phyloP scores from a whole-genome alignment of 2,888 invertebrate genomes.

The Acleris sparsana region DNA sequence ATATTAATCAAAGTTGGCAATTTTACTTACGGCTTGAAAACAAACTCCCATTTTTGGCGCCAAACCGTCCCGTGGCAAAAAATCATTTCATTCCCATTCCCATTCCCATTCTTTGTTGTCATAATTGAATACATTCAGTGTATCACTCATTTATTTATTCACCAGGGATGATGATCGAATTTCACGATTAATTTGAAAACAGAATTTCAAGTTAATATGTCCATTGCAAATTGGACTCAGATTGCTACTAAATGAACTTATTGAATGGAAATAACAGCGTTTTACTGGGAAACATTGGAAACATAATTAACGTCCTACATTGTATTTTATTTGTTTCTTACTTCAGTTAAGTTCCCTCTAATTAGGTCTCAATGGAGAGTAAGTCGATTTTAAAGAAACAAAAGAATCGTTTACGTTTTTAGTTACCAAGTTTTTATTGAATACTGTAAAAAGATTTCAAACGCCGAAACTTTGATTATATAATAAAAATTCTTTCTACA shows the following conservation, averaged over 20 bases:
- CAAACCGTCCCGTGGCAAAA: slow-evolving; percentile 8
- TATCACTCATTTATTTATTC: slow-evolving; percentile 4
- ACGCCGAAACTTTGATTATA: not conserved
- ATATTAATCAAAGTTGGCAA: not conserved
- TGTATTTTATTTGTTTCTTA: not conserved
- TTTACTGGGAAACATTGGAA: not conserved
- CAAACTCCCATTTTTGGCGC: not conserved
- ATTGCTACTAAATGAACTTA: slow-evolving; percentile 7
- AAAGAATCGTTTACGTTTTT: not conserved
- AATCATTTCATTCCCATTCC: slow-evolving; percentile 11
- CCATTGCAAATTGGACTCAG: not conserved
- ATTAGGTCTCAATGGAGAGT: not conserved
- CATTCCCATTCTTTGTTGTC: slow-evolving; percentile 16
- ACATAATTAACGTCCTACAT: not conserved
- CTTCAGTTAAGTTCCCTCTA: not conserved
- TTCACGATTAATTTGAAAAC: slow-evolving; percentile 8
- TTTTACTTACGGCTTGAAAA: not conserved
- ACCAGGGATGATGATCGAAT: not conserved
- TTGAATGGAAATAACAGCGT: not conserved
- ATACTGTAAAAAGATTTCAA: not conserved
- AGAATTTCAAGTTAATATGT: slow-evolving; percentile 14
- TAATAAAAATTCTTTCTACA: no score
- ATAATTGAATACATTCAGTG: slow-evolving; percentile 19
- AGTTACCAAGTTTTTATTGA: not conserved
- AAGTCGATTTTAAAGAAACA: not conserved